phyloP scores from a whole-genome alignment of 2,113 vertebrate species.

The Petrocephalus zakoni region DNA sequence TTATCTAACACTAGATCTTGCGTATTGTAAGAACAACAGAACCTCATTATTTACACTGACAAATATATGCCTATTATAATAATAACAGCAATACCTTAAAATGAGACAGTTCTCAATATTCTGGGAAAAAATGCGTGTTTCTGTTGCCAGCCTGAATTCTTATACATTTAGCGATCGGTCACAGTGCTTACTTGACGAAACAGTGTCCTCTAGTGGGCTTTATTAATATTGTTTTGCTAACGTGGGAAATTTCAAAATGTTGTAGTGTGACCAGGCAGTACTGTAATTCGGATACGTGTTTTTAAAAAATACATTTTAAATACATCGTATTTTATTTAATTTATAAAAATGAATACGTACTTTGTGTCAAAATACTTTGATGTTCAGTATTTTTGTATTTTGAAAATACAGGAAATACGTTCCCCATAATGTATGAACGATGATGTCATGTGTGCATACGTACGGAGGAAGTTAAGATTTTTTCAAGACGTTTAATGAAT shows the following conservation, averaged over 20 bases:
- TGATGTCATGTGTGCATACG: background rate
- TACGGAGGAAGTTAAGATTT: background rate
- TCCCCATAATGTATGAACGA: background rate
- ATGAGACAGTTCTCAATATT: background rate
- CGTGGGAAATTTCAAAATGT: background rate
- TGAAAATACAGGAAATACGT: background rate
- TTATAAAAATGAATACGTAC: background rate
- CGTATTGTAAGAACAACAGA: background rate
- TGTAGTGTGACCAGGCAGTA: background rate
- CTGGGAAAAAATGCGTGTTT: background rate
- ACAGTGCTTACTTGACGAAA: constrained; percentile 12
- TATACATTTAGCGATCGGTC: background rate
- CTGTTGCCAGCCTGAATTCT: background rate
- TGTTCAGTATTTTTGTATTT: background rate
- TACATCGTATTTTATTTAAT: background rate
- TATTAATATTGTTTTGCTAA: background rate
- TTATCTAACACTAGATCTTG: background rate
- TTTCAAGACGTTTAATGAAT: background rate
- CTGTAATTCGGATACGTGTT: background rate
- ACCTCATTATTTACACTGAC: background rate
- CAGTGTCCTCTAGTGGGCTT: constrained; percentile 14
- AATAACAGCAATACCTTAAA: background rate
- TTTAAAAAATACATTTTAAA: background rate
- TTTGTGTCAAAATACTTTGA: background rate
- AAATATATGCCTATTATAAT: background rate